Base-by-base conservation (phyloP, 2,113 vertebrate species). In the Oreocharis arfaki region DNA sequence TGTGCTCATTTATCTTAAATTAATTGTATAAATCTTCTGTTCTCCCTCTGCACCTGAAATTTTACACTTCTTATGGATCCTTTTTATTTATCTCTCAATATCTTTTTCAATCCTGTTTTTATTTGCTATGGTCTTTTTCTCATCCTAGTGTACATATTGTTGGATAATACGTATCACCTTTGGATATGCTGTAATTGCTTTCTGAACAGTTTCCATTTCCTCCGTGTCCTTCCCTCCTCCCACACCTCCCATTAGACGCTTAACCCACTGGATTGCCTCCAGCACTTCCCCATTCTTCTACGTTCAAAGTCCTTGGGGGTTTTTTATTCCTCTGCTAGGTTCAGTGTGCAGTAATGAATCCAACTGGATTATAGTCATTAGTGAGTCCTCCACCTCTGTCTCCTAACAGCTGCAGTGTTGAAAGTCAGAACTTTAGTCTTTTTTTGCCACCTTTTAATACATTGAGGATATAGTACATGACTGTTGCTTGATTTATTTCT, bases 151-250 rank as follows among this genome's bases (percentile, higher is more conserved):
- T 93, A 93, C 90, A 84, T 95, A 71, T 65, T 95, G 93, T 80
- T 95, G 91, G 92, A 95, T 96, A 93, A 92, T 89, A 87, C 8
- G 3, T 78, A 87, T 96, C 95, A 97, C 95, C 84, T 96, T 91
- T 94, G 95, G 96, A 96, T 89, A 94, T 90, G 56, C 6, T 90
- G 87, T 97, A 97, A 98, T 97, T 98, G 97, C 96, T 97, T 98
- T 97, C 96, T 91, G 93, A 97, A 96, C 77, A 92, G 93, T 95
- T 96, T 93, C 91, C 82, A 87, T 97, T 97, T 97, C 85, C 87
- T 96, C 77, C 37, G 53, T 93, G 86, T 96, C 78, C 73, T 94
- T 97, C 59, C 74, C 78, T 95, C 78, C 84, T 95, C 90, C 60
- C 83, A 78, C 80, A 95, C 80, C 75, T 94, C 85, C 93, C 76